These are phyloP conservation scores for Protaetia brevitarsis DNA, from an alignment of 1,140 invertebrate genomes.

Conservation along the genomic window DNA sequence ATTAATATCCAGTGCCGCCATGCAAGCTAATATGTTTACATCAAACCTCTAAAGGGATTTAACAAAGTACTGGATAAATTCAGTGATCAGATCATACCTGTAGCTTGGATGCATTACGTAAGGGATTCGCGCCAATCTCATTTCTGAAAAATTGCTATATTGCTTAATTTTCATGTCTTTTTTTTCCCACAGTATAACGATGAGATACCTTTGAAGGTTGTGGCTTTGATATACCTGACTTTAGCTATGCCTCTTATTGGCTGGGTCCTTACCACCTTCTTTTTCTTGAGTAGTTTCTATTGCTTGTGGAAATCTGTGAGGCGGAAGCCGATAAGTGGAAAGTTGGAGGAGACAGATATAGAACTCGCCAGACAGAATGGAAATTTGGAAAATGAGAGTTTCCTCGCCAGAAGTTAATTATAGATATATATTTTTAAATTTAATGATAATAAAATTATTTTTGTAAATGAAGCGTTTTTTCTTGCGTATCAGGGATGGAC, in stretches of 20 bases:
- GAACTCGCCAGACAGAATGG: no score
- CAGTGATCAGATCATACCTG: slow-evolving; percentile 54
- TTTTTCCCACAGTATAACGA: not conserved
- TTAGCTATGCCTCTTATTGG: not conserved
- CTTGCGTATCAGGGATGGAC: no score
- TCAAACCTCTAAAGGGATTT: slow-evolving; percentile 52
- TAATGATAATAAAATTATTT: no score
- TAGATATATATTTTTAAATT: no score
- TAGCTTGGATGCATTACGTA: slow-evolving; percentile 65
- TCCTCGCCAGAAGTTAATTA: no score
- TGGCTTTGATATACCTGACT: not conserved
- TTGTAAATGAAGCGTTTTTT: no score
- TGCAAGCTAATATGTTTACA: slow-evolving; percentile 57
- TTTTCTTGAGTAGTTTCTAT: not conserved
- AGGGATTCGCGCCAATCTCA: no score
- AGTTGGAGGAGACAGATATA: not conserved
- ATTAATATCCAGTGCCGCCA: slow-evolving; percentile 54
- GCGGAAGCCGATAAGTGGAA: not conserved
- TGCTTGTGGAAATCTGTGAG: not conserved
- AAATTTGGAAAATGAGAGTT: no score
- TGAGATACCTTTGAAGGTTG: not conserved
- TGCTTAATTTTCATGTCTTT: not conserved
- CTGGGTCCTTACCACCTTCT: not conserved
- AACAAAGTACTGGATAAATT: slow-evolving; percentile 48
- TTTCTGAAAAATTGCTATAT: no score